Evolutionary conservation across 2,113 vertebrate species (phyloP).

Genomic region (Thalassarche chlororhynchos): DNA sequence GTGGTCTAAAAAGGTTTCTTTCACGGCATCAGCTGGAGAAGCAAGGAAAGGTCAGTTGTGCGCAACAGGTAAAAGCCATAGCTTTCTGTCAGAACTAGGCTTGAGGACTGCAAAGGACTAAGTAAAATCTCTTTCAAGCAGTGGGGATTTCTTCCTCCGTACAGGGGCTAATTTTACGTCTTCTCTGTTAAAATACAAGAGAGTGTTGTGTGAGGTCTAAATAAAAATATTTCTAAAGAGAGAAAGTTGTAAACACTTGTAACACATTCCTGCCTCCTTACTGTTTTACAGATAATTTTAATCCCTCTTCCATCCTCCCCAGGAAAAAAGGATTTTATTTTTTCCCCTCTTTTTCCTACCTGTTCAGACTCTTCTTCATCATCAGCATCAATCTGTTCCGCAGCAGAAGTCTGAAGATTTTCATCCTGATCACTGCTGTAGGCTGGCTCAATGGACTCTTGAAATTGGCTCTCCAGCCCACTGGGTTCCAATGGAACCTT

Average conservation of each 20-base stretch:
- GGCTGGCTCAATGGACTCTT: constrained; percentile 78
- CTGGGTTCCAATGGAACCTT: constrained; percentile 21
- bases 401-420: constrained; percentile 71
- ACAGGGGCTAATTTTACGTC: background rate
- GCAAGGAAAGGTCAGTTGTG: background rate
- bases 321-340: background rate
- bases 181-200: background rate
- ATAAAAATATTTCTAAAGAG: background rate
- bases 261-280: background rate
- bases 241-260: background rate
- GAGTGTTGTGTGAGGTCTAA: background rate
- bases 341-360: constrained; percentile 13
- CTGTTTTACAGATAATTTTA: background rate
- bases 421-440: constrained; percentile 81
- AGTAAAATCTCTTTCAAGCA: background rate
- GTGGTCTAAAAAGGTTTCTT: background rate
- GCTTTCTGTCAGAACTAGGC: background rate
- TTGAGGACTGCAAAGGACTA: background rate
- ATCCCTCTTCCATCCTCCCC: background rate
- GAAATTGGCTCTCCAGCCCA: constrained; percentile 77
- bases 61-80: background rate
- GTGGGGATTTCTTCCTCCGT: background rate
- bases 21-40: background rate
- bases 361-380: constrained; percentile 84
- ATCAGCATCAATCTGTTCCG: constrained; percentile 83